Conservation (phyloP, 1,140 invertebrate genomes). For the Cherax quadricarinatus region DNA sequence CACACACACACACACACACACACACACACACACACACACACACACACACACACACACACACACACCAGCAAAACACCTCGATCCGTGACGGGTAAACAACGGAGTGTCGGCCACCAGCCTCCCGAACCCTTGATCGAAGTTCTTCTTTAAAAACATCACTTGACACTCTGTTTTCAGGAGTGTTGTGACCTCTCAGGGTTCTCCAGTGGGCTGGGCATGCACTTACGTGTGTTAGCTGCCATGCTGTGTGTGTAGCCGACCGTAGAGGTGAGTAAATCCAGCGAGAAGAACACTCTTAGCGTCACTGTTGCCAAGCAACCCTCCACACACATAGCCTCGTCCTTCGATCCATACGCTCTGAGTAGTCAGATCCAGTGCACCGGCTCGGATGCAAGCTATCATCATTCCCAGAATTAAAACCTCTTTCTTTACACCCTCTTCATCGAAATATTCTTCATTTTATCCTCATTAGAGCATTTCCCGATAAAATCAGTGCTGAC, state of each 20-base stretch:
- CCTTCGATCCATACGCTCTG: slow-evolving; percentile 52
- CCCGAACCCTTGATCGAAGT: not conserved
- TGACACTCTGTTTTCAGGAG: not conserved
- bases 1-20: slow-evolving; percentile 36
- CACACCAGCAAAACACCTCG: not conserved
- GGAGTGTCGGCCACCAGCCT: not conserved
- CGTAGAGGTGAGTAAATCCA: slow-evolving; percentile 36
- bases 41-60: not conserved
- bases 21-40: not conserved
- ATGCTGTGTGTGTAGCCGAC: slow-evolving; percentile 23
- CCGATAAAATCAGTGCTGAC: no score
- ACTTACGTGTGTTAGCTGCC: slow-evolving; percentile 56
- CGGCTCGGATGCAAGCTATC: not conserved
- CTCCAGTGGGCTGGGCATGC: not conserved
- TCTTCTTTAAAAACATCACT: not conserved
- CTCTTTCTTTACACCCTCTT: not conserved
- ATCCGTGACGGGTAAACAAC: not conserved
- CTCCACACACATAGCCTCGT: slow-evolving; percentile 55
- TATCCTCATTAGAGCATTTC: not conserved
- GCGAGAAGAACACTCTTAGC: slow-evolving; percentile 41
- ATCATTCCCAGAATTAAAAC: not conserved
- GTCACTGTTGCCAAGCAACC: slow-evolving; percentile 52
- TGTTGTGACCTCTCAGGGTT: not conserved
- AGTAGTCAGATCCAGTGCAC: not conserved
- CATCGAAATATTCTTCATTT: not conserved